Percentiles rank a stretch among this genome's conserved stretches.
phyloP scores from a whole-genome alignment of 35 echinoderm and acorn worm genomes.

The Lytechinus variegatus region DNA sequence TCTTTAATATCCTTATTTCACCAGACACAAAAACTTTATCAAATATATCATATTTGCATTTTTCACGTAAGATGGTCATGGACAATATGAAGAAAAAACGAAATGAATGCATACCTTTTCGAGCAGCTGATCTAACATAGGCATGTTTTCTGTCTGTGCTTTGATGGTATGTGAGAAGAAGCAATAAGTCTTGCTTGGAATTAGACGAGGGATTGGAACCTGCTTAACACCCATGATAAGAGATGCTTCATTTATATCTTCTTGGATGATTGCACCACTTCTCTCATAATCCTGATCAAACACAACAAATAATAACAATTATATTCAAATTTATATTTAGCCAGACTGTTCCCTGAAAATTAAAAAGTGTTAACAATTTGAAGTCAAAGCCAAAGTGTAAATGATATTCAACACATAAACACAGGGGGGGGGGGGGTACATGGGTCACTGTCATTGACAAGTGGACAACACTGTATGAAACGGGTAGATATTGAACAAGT shows the following conservation, averaged over 20 bases:
- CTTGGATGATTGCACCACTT: conserved; percentile 77
- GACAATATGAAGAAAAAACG: no score
- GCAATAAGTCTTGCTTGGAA: conserved; percentile 89
- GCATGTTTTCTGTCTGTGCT: conserved; percentile 96
- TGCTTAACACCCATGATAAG: conserved; percentile 97
- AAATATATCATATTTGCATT: no score
- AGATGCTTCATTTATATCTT: conserved; percentile 86
- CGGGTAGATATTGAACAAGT: no score
- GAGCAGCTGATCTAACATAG: conserved; percentile 87
- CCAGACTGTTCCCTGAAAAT: no score
- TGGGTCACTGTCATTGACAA: no score
- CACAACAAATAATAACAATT: not conserved
- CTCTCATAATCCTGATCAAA: conserved; percentile 80
- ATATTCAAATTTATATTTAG: no score
- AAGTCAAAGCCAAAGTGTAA: no score
- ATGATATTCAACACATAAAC: no score
- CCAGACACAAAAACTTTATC: not conserved
- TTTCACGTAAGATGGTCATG: no score
- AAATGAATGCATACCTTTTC: conserved; percentile 72
- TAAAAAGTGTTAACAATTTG: no score
- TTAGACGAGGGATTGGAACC: conserved; percentile 79
- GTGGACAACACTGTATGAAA: no score
- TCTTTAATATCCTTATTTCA: not conserved
- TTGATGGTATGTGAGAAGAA: conserved; percentile 99
- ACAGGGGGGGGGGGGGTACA: no score